Conservation (phyloP, 1,140 invertebrate genomes). For the Hetaerina americana region DNA sequence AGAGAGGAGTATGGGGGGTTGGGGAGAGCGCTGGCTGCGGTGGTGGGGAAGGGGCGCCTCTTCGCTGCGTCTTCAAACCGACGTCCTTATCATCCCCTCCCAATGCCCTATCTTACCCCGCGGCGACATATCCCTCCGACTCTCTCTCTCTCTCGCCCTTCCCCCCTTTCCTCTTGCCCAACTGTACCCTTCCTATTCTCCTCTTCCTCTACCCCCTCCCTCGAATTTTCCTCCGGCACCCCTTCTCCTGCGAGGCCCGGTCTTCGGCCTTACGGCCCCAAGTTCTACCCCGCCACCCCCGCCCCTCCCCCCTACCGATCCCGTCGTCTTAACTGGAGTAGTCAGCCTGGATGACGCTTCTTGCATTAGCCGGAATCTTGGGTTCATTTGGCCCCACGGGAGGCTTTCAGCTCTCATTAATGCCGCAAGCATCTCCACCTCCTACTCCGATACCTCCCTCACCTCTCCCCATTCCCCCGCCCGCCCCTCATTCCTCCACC, state of each 20-base stretch:
- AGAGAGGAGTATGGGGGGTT: not conserved
- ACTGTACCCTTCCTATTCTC: not conserved
- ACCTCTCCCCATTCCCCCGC: too few species aligned
- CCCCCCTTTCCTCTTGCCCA: not conserved
- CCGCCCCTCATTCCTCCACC: too few species aligned
- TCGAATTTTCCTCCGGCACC: too few species aligned
- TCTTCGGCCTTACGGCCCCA: too few species aligned
- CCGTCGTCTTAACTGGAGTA: not conserved
- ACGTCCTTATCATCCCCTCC: not conserved
- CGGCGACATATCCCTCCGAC: not conserved
- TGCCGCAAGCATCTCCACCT: not conserved
- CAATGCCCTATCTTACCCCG: not conserved
- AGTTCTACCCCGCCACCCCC: not conserved
- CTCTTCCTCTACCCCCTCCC: not conserved
- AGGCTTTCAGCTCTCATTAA: not conserved
- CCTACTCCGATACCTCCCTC: too few species aligned
- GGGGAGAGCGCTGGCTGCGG: not conserved
- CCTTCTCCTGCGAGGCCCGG: too few species aligned
- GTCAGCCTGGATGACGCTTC: not conserved
- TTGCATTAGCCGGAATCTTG: not conserved
- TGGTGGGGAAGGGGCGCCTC: not conserved
- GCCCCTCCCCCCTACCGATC: not conserved
- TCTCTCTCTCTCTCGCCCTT: too few species aligned
- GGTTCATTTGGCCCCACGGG: not conserved
- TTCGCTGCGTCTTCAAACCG: not conserved